Evolutionary conservation across 2,113 vertebrate species (phyloP), one percentile per base, ranked within the genome.

Genomic region (Bufo gargarizans): DNA sequence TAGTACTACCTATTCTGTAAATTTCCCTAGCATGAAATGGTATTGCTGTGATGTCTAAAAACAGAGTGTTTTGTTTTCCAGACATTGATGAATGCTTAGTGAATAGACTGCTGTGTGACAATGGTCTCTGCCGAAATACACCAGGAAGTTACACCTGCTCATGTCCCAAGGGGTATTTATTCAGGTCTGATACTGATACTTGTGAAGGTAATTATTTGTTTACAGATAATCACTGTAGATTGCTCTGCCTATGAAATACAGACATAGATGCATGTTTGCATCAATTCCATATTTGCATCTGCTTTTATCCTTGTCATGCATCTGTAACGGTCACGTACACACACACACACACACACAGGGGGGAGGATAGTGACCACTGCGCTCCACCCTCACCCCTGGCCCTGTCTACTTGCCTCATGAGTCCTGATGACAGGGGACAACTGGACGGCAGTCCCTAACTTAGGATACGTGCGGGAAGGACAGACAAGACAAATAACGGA

Each of bases 61-160:
- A 9, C 6, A 69, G 8, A 11, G 8, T 6, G 76, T 83, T 9
- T 33, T 86, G 4, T 72, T 89, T 81, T 90, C 53, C 91, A 96
- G 95, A 96, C 55, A 77, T 96, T 1, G 94, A 96, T 74, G 95
- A 96, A 91, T 96, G 95, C 86, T 90, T 92, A 14, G 55, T 94
- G 85, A 96, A 95, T 0, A 84, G 93, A 47, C 89, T 95, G 43
- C 92, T 96, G n/a, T 96, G 95, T 74, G 95, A 96, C 86, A 95
- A 94, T 0, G 95, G 95, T 1, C 90, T 95, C 6, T 96, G 95
- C 86, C 84, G 92, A 67, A 96, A 96, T 85, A 92, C 89, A 65
- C 95, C 92, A 7, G 95, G 95, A 59, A 95, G 95, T 89, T 96
- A 94, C 89, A 95, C 91, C 91, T 96, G 95, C 86, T 92, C 92